Conservation (phyloP, 2,888 invertebrate species). For the Hyles lineata region DNA sequence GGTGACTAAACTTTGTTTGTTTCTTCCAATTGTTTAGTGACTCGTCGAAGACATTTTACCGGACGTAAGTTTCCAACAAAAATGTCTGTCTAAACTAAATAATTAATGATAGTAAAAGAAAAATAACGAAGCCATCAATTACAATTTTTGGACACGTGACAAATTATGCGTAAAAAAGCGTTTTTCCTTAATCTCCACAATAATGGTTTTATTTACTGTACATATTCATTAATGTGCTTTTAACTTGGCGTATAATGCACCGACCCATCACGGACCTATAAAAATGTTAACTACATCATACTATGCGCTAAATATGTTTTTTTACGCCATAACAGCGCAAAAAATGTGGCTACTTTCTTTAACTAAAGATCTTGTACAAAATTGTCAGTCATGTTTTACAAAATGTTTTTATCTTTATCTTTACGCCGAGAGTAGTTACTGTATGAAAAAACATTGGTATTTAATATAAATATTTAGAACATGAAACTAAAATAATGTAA, state of each 20-base stretch:
- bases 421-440: no score
- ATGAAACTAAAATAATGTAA: no score
- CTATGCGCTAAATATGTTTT: no score
- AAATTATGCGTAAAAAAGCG: conserved; percentile 10
- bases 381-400: no score
- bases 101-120: conserved; percentile 26
- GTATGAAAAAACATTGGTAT: no score
- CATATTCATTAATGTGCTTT: background rate
- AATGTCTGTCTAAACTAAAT: conserved; percentile 34
- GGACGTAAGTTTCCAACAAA: background rate
- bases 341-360: no score
- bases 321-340: no score
- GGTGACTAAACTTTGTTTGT: background rate
- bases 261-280: no score
- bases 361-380: no score
- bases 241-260: background rate
- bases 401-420: no score
- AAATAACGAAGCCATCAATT: conserved; percentile 16
- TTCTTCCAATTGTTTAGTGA: background rate
- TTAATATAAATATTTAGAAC: no score
- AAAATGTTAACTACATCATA: no score
- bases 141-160: conserved; percentile 16
- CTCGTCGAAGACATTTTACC: background rate
- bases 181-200: conserved; percentile 9
- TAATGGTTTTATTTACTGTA: background rate